Conservation (phyloP, 2,888 invertebrate species). For the Glaucopsyche alexis region DNA sequence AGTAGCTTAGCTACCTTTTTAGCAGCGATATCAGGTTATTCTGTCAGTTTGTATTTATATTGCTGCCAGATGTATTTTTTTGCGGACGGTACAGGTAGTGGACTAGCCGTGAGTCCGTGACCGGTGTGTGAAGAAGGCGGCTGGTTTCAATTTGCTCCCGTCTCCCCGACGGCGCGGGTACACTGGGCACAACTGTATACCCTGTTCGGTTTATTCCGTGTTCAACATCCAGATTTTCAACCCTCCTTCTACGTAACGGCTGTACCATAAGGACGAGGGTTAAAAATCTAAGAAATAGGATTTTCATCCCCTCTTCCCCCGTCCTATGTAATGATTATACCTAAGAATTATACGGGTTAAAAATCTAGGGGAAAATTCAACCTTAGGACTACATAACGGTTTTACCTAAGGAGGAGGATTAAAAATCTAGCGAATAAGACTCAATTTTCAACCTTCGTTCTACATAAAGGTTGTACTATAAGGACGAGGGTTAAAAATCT, state of each 20-base stretch:
- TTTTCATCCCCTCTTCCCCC: too few species aligned
- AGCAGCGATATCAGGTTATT: not conserved
- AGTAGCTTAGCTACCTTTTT: too few species aligned
- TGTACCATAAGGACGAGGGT: too few species aligned
- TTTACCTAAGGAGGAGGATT: too few species aligned
- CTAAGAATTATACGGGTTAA: too few species aligned
- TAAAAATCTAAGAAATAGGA: too few species aligned
- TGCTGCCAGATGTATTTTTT: conserved; percentile 35
- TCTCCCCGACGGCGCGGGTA: conserved; percentile 37
- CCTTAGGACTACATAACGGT: too few species aligned
- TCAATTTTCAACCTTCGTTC: not conserved
- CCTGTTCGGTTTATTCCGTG: not conserved
- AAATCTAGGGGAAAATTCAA: too few species aligned
- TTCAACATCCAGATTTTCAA: not conserved
- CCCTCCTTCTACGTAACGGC: not conserved
- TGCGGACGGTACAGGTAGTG: conserved; percentile 49
- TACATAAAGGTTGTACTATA: too few species aligned
- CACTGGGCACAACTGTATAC: not conserved
- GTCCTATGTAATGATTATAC: too few species aligned
- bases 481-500: too few species aligned
- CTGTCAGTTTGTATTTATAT: not conserved
- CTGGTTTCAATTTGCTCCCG: conserved; percentile 66
- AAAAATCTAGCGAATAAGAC: too few species aligned
- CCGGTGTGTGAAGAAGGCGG: conserved; percentile 60
- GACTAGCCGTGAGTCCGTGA: conserved; percentile 61